Conservation (phyloP, 2,888 invertebrate species). For the Tubiluchus corallicola region DNA sequence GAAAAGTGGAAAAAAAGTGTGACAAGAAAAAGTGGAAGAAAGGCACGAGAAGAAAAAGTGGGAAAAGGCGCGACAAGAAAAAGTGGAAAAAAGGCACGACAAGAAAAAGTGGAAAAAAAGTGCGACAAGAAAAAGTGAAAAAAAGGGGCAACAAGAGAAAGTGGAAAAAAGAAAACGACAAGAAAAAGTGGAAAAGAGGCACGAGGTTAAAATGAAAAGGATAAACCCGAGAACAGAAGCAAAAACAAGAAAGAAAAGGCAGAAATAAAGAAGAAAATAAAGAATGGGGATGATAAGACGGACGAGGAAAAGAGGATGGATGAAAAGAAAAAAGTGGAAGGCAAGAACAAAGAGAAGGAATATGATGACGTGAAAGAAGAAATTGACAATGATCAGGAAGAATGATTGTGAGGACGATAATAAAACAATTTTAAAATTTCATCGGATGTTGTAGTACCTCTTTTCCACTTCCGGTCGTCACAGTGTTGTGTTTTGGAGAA, state of each 20-base stretch:
- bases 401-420: no score
- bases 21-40: no score
- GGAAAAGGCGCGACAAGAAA: neutral
- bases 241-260: no score
- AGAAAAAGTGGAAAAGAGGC: neutral
- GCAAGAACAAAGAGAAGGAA: neutral
- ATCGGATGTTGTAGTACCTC: no score
- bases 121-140: neutral
- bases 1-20: no score
- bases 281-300: neutral
- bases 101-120: neutral
- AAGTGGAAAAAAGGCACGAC: neutral
- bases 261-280: neutral
- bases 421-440: no score
- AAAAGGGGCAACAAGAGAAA: neutral
- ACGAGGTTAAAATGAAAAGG: neutral
- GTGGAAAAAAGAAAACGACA: neutral
- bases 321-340: neutral
- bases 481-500: conserved; percentile 46
- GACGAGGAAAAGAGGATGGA: neutral
- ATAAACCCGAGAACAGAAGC: no score
- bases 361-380: neutral
- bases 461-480: conserved; percentile 28
- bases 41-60: neutral
- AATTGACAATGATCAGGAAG: neutral